phyloP scores from a whole-genome alignment of 1,140 invertebrate species.

The Matsumurasca onukii region DNA sequence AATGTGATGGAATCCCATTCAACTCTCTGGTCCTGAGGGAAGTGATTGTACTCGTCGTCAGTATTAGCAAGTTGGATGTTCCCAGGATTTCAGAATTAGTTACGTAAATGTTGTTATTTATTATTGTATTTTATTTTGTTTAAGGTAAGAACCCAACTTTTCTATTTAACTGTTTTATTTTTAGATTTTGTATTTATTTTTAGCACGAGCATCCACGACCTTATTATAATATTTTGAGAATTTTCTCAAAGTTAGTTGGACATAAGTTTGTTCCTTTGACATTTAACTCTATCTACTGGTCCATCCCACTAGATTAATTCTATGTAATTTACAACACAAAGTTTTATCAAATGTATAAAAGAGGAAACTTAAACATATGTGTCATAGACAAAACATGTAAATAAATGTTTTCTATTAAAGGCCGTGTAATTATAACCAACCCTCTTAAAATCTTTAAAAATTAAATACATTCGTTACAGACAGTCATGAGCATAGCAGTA shows the following conservation, averaged over 20 bases:
- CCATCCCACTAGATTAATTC: slow-evolving; percentile 14
- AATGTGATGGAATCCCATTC: slow-evolving; percentile 12
- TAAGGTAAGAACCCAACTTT: neutral
- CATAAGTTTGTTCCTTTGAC: slow-evolving; percentile 9
- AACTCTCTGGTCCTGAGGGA: neutral
- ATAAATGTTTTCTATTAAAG: slow-evolving; percentile 17
- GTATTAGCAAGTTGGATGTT: neutral
- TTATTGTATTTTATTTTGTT: slow-evolving; percentile 20
- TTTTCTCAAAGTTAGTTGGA: neutral
- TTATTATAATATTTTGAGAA: neutral
- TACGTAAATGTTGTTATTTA: slow-evolving; percentile 8
- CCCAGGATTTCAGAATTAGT: slow-evolving; percentile 2
- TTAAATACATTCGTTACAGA: neutral
- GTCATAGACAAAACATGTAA: slow-evolving; percentile 7
- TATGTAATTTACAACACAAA: neutral
- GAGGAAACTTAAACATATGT: slow-evolving; percentile 13
- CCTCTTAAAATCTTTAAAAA: neutral
- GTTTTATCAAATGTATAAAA: slow-evolving; percentile 15
- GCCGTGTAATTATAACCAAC: neutral
- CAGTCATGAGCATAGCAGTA: neutral
- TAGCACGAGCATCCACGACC: neutral
- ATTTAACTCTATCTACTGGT: neutral
- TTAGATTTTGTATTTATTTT: neutral
- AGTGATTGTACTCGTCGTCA: neutral
- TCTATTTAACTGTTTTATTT: neutral